phyloP scores from a whole-genome alignment of 2,888 invertebrate genomes.

The Erannis defoliaria region DNA sequence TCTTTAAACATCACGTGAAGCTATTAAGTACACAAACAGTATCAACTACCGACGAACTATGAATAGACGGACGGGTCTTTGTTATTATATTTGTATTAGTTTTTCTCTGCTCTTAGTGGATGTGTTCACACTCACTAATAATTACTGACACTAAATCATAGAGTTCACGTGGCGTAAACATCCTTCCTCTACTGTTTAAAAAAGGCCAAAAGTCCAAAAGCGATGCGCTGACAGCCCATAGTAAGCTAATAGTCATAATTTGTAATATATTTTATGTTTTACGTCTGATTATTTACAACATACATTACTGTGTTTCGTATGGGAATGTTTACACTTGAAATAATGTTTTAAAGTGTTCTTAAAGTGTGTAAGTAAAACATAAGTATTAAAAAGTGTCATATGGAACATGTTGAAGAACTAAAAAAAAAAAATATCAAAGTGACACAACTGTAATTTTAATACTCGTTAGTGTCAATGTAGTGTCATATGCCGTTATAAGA shows the following conservation, averaged over 20 bases:
- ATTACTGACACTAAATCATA: conserved; percentile 84
- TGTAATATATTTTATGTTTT: conserved; percentile 70
- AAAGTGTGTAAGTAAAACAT: not conserved
- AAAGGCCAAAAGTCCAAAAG: conserved; percentile 73
- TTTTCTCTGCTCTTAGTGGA: conserved; percentile 77
- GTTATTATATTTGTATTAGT: conserved; percentile 82
- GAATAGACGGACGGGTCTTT: conserved; percentile 74
- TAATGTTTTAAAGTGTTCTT: conserved; percentile 2
- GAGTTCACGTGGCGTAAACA: conserved; percentile 81
- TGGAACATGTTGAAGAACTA: not conserved
- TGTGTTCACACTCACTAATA: conserved; percentile 83
- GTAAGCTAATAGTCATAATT: conserved; percentile 81
- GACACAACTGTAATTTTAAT: conserved; percentile 14
- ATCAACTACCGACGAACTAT: conserved; percentile 64
- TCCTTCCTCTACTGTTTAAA: conserved; percentile 73
- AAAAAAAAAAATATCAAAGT: not conserved
- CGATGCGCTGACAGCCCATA: conserved; percentile 78
- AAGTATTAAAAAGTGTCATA: not conserved
- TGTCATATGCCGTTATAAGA: conserved; percentile 29
- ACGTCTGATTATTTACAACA: conserved; percentile 72
- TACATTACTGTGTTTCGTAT: conserved; percentile 67
- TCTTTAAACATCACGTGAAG: conserved; percentile 60
- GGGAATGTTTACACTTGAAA: conserved; percentile 74
- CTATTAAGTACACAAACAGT: conserved; percentile 66
- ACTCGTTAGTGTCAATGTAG: conserved; percentile 23